These are phyloP conservation scores for Ruditapes philippinarum DNA, from an alignment of 1,140 invertebrate genomes.

Conservation along the genomic window DNA sequence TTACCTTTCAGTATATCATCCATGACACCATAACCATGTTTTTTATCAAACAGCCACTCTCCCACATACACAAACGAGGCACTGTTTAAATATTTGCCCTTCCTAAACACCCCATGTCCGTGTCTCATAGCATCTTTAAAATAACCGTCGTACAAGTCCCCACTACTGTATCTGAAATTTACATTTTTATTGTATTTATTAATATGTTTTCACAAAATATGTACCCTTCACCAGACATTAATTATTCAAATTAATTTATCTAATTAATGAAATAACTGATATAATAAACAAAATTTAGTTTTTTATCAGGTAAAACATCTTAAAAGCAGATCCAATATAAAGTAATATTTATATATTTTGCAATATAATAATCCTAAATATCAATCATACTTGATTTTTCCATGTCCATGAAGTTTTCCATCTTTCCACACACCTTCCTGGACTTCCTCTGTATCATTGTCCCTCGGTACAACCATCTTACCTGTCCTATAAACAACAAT, in stretches of 20 bases:
- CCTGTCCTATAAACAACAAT: constrained; percentile 82
- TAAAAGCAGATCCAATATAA: no score
- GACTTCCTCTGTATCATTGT: constrained; percentile 77
- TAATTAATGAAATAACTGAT: no score
- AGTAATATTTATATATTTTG: no score
- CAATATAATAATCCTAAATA: no score
- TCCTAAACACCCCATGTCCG: constrained; percentile 94
- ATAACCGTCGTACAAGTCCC: constrained; percentile 94
- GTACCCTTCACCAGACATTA: no score
- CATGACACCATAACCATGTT: constrained; percentile 95
- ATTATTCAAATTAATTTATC: no score
- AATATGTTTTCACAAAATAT: no score
- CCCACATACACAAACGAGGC: constrained; percentile 94
- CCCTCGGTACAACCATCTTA: constrained; percentile 74
- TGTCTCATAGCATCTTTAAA: constrained; percentile 94
- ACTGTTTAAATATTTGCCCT: constrained; percentile 92
- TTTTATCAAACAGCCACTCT: constrained; percentile 92
- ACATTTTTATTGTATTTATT: no score
- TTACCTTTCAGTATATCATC: constrained; percentile 91
- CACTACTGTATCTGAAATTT: constrained; percentile 89
- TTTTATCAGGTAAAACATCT: no score
- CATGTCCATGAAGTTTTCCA: constrained; percentile 93
- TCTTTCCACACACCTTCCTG: constrained; percentile 95
- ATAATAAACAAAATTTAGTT: no score
- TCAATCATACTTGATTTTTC: constrained; percentile 91